Evolutionary conservation across 1,140 invertebrate species (phyloP).

Genomic region (Branchinecta lindahli): DNA sequence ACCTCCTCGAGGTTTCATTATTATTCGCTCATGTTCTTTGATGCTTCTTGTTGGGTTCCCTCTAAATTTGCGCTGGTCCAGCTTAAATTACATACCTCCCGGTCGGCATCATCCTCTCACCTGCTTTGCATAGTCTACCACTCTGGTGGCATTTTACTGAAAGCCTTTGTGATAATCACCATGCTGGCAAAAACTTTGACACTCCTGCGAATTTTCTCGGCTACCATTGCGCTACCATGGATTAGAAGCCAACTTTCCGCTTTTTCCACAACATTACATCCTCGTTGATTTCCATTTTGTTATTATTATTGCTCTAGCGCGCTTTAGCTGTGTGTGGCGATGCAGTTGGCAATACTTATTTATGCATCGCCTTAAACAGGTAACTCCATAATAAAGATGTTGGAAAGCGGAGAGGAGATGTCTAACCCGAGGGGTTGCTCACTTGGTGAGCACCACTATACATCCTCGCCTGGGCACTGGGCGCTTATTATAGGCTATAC

Average conservation of each 20-base stretch:
- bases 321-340: constrained; percentile 7
- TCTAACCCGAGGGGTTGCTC: not conserved
- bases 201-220: not conserved
- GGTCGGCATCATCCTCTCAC: not conserved
- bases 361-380: constrained; percentile 2
- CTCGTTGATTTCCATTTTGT: not conserved
- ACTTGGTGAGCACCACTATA: no score
- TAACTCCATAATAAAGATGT: constrained; percentile 4
- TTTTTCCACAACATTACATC: not conserved
- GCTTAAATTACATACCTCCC: no score
- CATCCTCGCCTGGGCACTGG: no score
- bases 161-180: constrained; percentile 4
- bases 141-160: not conserved
- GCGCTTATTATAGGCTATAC: no score
- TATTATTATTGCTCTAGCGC: constrained; percentile 6
- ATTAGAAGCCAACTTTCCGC: not conserved
- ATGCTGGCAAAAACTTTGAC: not conserved
- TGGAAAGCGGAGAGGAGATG: not conserved
- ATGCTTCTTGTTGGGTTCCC: no score
- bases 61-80: no score
- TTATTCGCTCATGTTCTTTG: no score
- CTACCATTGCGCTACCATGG: not conserved
- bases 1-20: no score
- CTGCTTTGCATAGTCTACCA: not conserved
- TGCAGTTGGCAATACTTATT: not conserved